Evolutionary conservation across 2,113 vertebrate species (phyloP).

Genomic region (Chloebia gouldiae): DNA sequence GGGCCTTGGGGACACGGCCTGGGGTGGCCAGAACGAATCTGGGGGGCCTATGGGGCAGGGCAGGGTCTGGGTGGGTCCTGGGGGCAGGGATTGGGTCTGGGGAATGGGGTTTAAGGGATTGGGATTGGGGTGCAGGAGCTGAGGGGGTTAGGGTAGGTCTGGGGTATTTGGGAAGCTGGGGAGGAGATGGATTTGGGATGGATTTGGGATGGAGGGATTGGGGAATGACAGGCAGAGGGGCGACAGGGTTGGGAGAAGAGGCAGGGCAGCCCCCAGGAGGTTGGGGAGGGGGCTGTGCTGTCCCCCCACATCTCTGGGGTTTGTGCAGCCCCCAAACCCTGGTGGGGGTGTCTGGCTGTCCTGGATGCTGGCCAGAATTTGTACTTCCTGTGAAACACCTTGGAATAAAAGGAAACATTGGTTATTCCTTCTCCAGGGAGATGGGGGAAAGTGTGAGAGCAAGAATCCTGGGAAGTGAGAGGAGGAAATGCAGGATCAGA

Average conservation of each 20-base stretch:
- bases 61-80: fast-evolving
- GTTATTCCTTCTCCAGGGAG: neutral
- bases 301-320: neutral
- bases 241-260: too few species aligned
- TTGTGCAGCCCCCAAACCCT: neutral
- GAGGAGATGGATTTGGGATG: neutral
- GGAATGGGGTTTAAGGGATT: too few species aligned
- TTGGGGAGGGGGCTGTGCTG: neutral
- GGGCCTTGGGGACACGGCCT: neutral
- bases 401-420: fast-evolving
- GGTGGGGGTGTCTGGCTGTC: neutral
- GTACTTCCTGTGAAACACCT: neutral
- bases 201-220: neutral
- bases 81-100: neutral
- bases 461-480: neutral
- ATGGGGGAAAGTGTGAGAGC: neutral
- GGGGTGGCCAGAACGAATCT: neutral
- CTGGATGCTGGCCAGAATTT: neutral
- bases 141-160: neutral
- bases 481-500: neutral
- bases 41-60: too few species aligned
- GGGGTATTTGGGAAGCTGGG: neutral
- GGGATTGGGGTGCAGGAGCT: neutral
- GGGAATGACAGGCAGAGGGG: neutral
- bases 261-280: neutral